Conservation (phyloP, 2,113 vertebrate genomes). For the Sardina pilchardus region DNA sequence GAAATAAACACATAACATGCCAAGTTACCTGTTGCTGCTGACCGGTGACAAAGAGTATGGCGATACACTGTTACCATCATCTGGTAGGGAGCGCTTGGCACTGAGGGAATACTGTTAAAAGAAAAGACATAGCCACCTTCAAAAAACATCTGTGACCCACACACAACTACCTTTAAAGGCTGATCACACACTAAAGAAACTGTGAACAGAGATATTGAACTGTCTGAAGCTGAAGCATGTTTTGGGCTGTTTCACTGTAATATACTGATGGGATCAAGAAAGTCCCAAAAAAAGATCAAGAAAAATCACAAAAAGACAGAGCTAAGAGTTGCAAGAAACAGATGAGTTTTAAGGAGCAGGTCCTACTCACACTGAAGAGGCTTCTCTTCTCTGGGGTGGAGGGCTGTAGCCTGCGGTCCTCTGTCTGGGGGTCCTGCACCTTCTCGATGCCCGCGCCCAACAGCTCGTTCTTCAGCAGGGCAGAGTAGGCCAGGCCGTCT, state of each 20-base stretch:
- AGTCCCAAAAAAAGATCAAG: too few species aligned
- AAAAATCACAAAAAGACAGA: too few species aligned
- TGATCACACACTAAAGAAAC: not conserved
- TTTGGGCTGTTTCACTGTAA: not conserved
- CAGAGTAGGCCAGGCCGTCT: conserved; percentile 94
- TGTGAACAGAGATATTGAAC: not conserved
- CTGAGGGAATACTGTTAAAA: conserved; percentile 86
- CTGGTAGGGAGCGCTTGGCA: conserved; percentile 87
- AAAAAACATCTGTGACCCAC: not conserved
- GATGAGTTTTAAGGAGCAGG: not conserved
- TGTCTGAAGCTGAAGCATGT: too few species aligned
- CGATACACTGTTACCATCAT: conserved; percentile 95
- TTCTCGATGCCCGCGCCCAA: conserved; percentile 96
- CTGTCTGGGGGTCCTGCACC: conserved; percentile 95
- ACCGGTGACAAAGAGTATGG: conserved; percentile 96
- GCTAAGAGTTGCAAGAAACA: not conserved
- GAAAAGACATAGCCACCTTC: not conserved
- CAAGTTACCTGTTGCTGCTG: conserved; percentile 92
- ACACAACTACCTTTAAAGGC: too few species aligned
- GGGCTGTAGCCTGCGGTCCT: conserved; percentile 89
- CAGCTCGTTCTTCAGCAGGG: conserved; percentile 94
- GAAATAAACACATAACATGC: not conserved
- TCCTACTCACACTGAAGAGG: conserved; percentile 85
- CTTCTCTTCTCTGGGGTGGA: conserved; percentile 92
- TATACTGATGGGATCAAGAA: not conserved